Percentiles rank a stretch among this genome's conserved stretches.
These are phyloP conservation scores for Tetanocera ferruginea DNA, from an alignment of 2,888 invertebrate species.

Conservation along the genomic window DNA sequence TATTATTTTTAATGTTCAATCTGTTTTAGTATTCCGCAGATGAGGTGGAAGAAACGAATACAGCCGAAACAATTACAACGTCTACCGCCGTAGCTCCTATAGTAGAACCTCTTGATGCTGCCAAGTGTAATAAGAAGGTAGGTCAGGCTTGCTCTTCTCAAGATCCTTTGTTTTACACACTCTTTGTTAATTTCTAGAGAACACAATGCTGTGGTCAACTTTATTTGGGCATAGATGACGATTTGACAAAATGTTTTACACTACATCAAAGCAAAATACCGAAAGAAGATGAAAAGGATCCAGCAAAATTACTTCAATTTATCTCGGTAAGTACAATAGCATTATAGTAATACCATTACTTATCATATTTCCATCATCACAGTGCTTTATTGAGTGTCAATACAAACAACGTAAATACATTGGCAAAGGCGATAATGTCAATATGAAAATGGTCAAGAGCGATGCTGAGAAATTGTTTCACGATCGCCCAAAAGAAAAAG, in stretches of 20 bases:
- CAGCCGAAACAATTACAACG: neutral
- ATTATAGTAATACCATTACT: too few relatives aligned
- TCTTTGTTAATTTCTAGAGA: slow-evolving; percentile 41
- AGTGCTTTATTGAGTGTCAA: slow-evolving; percentile 58
- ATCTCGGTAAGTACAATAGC: slow-evolving; percentile 57
- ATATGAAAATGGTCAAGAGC: slow-evolving; percentile 58
- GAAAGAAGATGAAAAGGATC: slow-evolving; percentile 40
- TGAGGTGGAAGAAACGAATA: neutral
- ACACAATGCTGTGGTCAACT: slow-evolving; percentile 51
- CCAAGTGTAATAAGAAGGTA: slow-evolving; percentile 50
- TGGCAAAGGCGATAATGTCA: slow-evolving; percentile 55
- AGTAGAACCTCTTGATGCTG: slow-evolving; percentile 13
- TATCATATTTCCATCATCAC: neutral
- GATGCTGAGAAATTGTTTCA: slow-evolving; percentile 53
- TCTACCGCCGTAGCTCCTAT: too few relatives aligned
- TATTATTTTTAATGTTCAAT: too few relatives aligned
- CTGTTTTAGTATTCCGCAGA: neutral
- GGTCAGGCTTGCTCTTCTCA: neutral
- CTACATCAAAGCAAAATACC: slow-evolving; percentile 56
- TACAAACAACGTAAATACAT: slow-evolving; percentile 59
- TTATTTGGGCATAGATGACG: slow-evolving; percentile 48
- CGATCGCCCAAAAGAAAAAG: slow-evolving; percentile 53
- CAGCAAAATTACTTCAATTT: slow-evolving; percentile 46
- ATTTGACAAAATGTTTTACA: slow-evolving; percentile 52
- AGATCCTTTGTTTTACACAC: neutral